Evolutionary conservation across 2,113 vertebrate species (phyloP).

Genomic region (Tenrec ecaudatus): DNA sequence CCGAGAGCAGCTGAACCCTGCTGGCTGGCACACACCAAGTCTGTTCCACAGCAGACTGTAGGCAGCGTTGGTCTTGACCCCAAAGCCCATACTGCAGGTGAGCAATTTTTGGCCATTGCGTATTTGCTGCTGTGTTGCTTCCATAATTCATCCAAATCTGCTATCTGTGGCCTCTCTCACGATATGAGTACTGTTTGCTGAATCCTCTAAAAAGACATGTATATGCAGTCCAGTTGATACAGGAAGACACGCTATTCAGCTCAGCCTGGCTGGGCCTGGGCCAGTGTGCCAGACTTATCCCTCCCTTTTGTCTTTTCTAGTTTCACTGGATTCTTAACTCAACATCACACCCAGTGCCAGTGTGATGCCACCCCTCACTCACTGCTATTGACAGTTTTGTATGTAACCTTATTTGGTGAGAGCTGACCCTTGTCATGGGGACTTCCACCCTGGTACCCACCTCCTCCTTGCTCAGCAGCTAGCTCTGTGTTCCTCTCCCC

Average conservation of each 20-base stretch:
- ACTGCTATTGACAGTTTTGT: neutral
- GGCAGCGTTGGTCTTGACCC: neutral
- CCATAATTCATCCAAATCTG: neutral
- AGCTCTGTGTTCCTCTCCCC: neutral
- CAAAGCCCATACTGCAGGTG: neutral
- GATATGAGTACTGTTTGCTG: neutral
- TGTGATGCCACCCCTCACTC: neutral
- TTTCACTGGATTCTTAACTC: neutral
- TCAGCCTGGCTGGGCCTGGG: neutral
- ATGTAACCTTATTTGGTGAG: neutral
- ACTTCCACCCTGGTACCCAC: neutral
- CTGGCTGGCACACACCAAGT: neutral
- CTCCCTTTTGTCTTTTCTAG: neutral
- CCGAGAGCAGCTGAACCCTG: neutral
- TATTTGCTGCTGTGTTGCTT: neutral
- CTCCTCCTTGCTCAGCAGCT: neutral
- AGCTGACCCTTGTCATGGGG: neutral
- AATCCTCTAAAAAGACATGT: neutral
- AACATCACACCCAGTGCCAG: neutral
- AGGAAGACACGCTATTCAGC: neutral
- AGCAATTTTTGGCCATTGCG: neutral
- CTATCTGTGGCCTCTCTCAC: neutral
- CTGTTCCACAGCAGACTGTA: neutral
- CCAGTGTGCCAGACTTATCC: neutral
- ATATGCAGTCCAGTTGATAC: neutral